A percentile compares a stretch with the other conserved stretches of the same genome.
Evolutionary conservation across 2,113 vertebrate genomes (phyloP).

Genomic region (Mormyrus lacerda): DNA sequence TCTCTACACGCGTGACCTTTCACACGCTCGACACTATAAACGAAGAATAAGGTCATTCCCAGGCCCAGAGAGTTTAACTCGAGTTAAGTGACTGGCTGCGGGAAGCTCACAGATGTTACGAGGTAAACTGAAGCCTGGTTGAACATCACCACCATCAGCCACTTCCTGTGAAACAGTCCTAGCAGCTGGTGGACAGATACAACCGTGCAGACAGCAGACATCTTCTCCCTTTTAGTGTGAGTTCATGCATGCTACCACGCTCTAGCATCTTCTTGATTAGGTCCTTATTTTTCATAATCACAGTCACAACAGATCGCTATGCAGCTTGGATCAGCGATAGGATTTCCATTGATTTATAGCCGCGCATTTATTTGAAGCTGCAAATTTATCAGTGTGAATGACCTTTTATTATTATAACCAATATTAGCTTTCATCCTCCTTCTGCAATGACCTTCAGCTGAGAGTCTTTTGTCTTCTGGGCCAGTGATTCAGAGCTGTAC

Average conservation of each 20-base stretch:
- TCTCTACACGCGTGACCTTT: not conserved
- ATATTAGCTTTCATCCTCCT: not conserved
- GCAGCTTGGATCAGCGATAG: not conserved
- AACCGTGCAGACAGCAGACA: not conserved
- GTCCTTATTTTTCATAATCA: not conserved
- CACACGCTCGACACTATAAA: not conserved
- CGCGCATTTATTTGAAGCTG: not conserved
- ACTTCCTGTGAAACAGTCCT: not conserved
- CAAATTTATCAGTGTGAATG: not conserved
- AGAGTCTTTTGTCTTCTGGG: not conserved
- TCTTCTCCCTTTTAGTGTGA: not conserved
- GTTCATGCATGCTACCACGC: not conserved
- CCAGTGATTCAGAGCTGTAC: not conserved
- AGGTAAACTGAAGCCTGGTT: not conserved
- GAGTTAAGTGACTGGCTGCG: not conserved
- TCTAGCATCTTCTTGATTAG: not conserved
- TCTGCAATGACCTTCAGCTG: not conserved
- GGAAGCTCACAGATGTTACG: not conserved
- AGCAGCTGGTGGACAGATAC: not conserved
- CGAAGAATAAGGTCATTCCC: not conserved
- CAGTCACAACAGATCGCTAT: not conserved
- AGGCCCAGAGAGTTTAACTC: not conserved
- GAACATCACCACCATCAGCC: not conserved
- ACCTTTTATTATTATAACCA: not conserved
- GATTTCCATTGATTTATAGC: constrained; percentile 5